Conservation (phyloP, 2,113 vertebrate genomes). For the Polyodon spathula region DNA sequence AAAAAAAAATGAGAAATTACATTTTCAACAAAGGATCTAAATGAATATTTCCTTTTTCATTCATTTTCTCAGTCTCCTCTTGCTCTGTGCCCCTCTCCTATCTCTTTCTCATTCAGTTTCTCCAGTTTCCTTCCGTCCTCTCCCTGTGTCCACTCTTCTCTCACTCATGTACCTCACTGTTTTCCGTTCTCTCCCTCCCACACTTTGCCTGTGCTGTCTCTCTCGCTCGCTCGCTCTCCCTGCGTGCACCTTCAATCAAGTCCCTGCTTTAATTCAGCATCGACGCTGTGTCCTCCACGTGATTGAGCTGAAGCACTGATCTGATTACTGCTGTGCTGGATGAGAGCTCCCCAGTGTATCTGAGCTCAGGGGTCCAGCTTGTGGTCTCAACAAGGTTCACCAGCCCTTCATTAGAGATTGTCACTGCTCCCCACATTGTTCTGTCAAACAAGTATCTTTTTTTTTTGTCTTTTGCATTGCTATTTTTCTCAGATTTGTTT, state of each 20-base stretch:
- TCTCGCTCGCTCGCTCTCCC: conserved; percentile 11
- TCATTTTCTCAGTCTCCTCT: conserved; percentile 33
- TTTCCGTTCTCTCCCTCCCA: too few species aligned
- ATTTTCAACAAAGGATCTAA: too few species aligned
- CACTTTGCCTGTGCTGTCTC: not conserved
- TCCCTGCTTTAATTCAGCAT: conserved; percentile 43
- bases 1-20: too few species aligned
- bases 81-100: conserved; percentile 12
- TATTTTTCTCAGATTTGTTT: too few species aligned
- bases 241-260: conserved; percentile 47
- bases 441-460: too few species aligned
- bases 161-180: too few species aligned
- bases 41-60: conserved; percentile 33
- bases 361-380: conserved; percentile 44
- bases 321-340: conserved; percentile 51
- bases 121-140: too few species aligned
- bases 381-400: conserved; percentile 26
- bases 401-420: too few species aligned
- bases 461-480: too few species aligned
- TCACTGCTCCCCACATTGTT: too few species aligned
- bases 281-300: conserved; percentile 37
- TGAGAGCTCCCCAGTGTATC: conserved; percentile 56
- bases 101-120: too few species aligned
- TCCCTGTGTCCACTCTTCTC: too few species aligned
- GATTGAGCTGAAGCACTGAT: conserved; percentile 43